phyloP scores from a whole-genome alignment of 2,113 vertebrate species.

The Neodon shergylaensis region DNA sequence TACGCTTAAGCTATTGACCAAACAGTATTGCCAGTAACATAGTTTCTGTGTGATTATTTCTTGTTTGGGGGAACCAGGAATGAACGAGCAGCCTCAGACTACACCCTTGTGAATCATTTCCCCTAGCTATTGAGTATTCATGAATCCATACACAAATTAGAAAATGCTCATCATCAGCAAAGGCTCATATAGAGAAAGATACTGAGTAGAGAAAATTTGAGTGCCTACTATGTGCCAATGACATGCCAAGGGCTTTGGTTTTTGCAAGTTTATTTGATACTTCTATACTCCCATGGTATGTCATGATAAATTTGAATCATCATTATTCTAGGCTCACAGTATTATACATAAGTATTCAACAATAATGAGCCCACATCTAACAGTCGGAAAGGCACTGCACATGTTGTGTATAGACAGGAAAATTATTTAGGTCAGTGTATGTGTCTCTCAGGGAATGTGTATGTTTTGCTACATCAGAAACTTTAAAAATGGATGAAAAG shows the following conservation, averaged over 20 bases:
- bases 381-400: accelerated
- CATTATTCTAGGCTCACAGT: background rate
- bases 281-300: background rate
- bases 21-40: no score
- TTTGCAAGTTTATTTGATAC: background rate
- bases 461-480: background rate
- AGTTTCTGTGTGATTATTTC: no score
- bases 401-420: background rate
- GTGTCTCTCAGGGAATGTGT: background rate
- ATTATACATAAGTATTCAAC: background rate
- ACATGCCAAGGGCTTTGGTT: background rate
- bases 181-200: background rate
- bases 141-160: no score
- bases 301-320: background rate
- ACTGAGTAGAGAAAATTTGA: background rate
- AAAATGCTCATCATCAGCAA: no score
- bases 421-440: background rate
- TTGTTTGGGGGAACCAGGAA: no score
- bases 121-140: no score
- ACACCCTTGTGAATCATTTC: no score
- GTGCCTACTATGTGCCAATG: background rate
- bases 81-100: no score
- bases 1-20: no score
- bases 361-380: background rate
- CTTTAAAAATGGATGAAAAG: background rate